Evolutionary conservation across 2,113 vertebrate species (phyloP), one percentile per base, ranked within the genome.

Genomic region (Cichladusa arquata): DNA sequence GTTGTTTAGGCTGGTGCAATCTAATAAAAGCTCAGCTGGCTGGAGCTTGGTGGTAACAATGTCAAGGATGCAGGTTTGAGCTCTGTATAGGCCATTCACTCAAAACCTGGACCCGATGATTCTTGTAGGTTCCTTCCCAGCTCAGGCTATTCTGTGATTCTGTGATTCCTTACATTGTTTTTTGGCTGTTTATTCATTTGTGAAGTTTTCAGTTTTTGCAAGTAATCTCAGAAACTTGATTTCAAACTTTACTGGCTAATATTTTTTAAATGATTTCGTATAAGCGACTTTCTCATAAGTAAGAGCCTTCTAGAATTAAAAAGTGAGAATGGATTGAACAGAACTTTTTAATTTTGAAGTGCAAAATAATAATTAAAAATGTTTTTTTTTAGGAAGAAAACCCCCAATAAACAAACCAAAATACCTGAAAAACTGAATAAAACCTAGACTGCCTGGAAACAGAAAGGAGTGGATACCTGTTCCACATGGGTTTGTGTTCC

Each of bases 71-170:
- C 6, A 42, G 33, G 7, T 77, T 36, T 58, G 31, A 44, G 36
- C 20, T 50, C 26, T 0, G 0, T 12, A 8, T 51, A 29, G 20
- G 25, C 17, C 26, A 58, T 44, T 42, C 31, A 58, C 17, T 36
- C 42, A 36, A 67, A 67, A 36, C 2, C 4, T 58, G 36, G 44
- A 22, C 17, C 58, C 20, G 20, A 26, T 58, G 13, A 34, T 44
- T 11, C 22, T 44, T 9, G 31, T 42, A 31, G 11, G 2, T 9
- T 58, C 20, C 36, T 58, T 51, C 25, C 48, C 31, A 44, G 9
- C 20, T 44, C 44, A 50, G 14, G 50, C 3, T 42, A 25, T 12
- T 50, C 24, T 50, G 29, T 65, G 12, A 29, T 48, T 34, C 34
- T 40, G 19, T 36, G 36, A 34, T 50, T 86, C 11, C 17, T 3